A percentile compares a stretch with the other conserved stretches of the same genome.
Conservation (phyloP, 2,797 vertebrate species). For the Helarctos malayanus region DNA sequence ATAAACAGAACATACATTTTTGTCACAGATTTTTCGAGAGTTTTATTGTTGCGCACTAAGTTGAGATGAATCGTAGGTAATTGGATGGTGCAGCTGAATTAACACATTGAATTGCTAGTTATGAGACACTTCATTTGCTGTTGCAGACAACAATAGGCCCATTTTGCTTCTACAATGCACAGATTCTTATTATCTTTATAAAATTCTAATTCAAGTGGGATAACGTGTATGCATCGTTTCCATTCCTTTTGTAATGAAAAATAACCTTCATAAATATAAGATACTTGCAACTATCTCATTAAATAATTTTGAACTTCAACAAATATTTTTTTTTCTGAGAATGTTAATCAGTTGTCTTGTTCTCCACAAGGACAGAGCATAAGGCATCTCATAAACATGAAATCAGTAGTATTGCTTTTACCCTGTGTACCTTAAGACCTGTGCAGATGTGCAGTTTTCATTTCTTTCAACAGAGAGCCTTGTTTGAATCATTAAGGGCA, state of each 20-base stretch:
- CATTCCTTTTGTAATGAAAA: slow-evolving; percentile 72
- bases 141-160: slow-evolving; percentile 71
- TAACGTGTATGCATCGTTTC: slow-evolving; percentile 64
- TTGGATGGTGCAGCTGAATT: slow-evolving; percentile 82
- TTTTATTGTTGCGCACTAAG: slow-evolving; percentile 73
- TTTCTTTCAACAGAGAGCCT: not conserved
- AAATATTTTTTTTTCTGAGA: not conserved
- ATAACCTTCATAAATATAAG: slow-evolving; percentile 58
- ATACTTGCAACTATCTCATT: slow-evolving; percentile 66
- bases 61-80: slow-evolving; percentile 81
- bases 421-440: not conserved
- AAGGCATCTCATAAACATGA: slow-evolving; percentile 20
- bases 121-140: slow-evolving; percentile 79
- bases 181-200: slow-evolving; percentile 76
- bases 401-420: not conserved
- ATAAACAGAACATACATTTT: slow-evolving; percentile 48
- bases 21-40: slow-evolving; percentile 65
- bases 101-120: slow-evolving; percentile 81
- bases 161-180: slow-evolving; percentile 75
- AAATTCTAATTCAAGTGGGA: slow-evolving; percentile 75
- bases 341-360: slow-evolving; percentile 31
- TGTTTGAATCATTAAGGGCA: not conserved
- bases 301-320: slow-evolving; percentile 67
- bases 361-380: not conserved
- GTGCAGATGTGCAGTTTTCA: not conserved